Evolutionary conservation across 2,113 vertebrate species (phyloP).

Genomic region (Cercocebus atys): DNA sequence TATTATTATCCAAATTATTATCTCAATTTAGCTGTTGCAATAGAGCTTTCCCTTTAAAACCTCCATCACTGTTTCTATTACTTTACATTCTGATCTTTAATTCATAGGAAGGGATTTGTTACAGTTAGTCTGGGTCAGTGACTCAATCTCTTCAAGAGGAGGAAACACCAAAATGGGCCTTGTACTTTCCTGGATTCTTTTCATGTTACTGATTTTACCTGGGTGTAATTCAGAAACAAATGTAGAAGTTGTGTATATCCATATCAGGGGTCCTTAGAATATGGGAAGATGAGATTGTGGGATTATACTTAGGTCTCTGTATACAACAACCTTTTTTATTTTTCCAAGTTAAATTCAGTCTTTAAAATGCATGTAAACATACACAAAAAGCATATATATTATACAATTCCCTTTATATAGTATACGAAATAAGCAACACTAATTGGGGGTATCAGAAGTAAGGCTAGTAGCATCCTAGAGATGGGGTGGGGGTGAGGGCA

Average conservation of each 20-base stretch:
- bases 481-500: too few species aligned
- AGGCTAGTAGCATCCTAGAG: background rate
- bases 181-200: background rate
- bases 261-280: background rate
- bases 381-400: background rate
- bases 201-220: background rate
- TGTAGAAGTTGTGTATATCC: background rate
- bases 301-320: background rate
- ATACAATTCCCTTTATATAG: background rate
- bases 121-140: background rate
- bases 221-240: background rate
- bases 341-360: background rate
- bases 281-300: background rate
- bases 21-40: background rate
- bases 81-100: conserved; percentile 31
- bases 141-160: background rate
- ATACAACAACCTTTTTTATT: background rate
- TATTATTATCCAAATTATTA: background rate
- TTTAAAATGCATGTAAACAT: background rate
- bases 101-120: conserved; percentile 31
- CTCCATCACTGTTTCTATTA: background rate
- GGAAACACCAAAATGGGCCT: background rate
- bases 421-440: background rate
- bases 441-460: background rate
- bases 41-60: background rate